phyloP scores from a whole-genome alignment of 2,888 invertebrate genomes.

The Dysmachus trigonus region DNA sequence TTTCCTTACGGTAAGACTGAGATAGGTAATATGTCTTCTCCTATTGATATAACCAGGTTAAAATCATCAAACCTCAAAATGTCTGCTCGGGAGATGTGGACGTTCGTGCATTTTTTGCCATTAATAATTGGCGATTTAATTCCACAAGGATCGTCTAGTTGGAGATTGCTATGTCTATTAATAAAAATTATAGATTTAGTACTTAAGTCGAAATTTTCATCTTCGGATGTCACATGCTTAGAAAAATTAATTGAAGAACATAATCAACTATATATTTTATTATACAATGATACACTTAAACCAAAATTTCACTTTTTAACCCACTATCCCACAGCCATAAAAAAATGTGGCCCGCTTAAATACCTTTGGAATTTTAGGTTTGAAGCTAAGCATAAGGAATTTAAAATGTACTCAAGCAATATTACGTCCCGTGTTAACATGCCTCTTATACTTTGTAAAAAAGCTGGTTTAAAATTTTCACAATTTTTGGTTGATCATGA shows the following conservation, averaged over 20 bases:
- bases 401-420: constrained; percentile 46
- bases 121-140: constrained; percentile 50
- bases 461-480: neutral
- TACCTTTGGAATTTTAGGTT: constrained; percentile 48
- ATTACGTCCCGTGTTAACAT: constrained; percentile 44
- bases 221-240: constrained; percentile 31
- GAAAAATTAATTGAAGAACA: constrained; percentile 40
- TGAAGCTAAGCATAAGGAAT: constrained; percentile 47
- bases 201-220: constrained; percentile 43
- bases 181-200: constrained; percentile 45
- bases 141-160: constrained; percentile 45
- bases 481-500: neutral
- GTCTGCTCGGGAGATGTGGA: constrained; percentile 48
- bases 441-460: neutral
- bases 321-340: constrained; percentile 46
- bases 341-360: constrained; percentile 45
- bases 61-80: constrained; percentile 44
- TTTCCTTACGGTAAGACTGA: constrained; percentile 40
- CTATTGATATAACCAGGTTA: neutral
- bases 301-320: constrained; percentile 47
- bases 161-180: constrained; percentile 45
- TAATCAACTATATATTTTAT: constrained; percentile 20
- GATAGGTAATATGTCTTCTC: neutral
- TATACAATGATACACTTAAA: constrained; percentile 47
- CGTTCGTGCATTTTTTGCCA: constrained; percentile 48